Evolutionary conservation across 2,113 vertebrate genomes (phyloP).

Genomic region (Pelecanus crispus): DNA sequence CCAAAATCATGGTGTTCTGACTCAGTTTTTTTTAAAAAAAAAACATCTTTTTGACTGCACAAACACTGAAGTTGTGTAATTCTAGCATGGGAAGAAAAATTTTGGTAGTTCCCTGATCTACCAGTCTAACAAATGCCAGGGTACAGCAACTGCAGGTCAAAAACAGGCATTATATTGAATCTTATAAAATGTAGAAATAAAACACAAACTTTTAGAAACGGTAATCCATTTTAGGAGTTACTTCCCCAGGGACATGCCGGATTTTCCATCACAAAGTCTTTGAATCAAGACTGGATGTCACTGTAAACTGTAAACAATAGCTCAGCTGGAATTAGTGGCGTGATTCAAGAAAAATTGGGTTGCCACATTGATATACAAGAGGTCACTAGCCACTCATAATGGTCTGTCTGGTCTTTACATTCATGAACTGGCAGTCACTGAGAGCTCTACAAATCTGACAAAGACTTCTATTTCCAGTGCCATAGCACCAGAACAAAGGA

Average conservation of each 20-base stretch:
- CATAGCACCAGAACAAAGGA: neutral
- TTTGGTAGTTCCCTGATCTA: neutral
- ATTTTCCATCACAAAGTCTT: neutral
- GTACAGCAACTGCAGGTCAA: neutral
- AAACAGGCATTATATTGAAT: neutral
- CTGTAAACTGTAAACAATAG: neutral
- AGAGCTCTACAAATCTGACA: neutral
- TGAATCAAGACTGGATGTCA: neutral
- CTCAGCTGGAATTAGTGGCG: neutral
- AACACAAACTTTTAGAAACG: neutral
- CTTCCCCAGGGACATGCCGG: neutral
- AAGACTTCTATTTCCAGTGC: neutral
- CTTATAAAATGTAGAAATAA: neutral
- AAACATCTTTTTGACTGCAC: neutral
- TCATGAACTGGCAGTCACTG: neutral
- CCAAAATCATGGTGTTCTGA: neutral
- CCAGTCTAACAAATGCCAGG: neutral
- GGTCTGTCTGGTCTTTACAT: neutral
- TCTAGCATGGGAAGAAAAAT: neutral
- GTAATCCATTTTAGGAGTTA: neutral
- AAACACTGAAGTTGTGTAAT: neutral
- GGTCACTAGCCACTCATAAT: neutral
- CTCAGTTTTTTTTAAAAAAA: rapidly evolving
- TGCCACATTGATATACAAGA: neutral
- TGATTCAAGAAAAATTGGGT: neutral